Evolutionary conservation across 1,140 invertebrate genomes (phyloP).

Genomic region (Nilaparvata lugens): DNA sequence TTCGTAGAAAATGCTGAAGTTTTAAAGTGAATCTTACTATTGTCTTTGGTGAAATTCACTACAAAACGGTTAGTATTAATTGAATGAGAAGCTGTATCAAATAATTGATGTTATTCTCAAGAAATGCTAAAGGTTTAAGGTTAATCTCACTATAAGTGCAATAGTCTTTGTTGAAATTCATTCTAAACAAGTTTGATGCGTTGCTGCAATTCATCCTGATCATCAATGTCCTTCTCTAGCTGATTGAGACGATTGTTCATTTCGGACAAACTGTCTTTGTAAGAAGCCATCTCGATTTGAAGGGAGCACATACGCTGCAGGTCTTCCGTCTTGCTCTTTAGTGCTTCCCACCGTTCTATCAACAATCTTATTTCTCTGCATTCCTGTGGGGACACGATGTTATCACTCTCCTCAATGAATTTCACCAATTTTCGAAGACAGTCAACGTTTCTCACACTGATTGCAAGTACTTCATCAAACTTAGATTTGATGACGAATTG

Average conservation of each 20-base stretch:
- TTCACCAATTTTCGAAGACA: slow-evolving; percentile 46
- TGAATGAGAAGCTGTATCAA: too few relatives aligned
- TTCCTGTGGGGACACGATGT: slow-evolving; percentile 26
- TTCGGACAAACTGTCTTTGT: slow-evolving; percentile 31
- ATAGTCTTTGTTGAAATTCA: too few relatives aligned
- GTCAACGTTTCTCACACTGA: slow-evolving; percentile 54
- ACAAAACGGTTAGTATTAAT: too few relatives aligned
- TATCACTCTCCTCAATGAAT: slow-evolving; percentile 32
- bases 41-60: too few relatives aligned
- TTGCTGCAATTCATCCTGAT: slow-evolving; percentile 37
- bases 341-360: slow-evolving; percentile 45
- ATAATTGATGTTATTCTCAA: too few relatives aligned
- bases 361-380: slow-evolving; percentile 35
- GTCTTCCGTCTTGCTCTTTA: slow-evolving; percentile 42
- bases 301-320: slow-evolving; percentile 39
- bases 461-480: slow-evolving; percentile 56
- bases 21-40: too few relatives aligned
- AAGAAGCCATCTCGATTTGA: slow-evolving; percentile 38
- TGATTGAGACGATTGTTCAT: slow-evolving; percentile 25
- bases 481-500: slow-evolving; percentile 34
- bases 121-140: too few relatives aligned
- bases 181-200: slow-evolving; percentile 42
- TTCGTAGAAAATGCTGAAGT: too few relatives aligned
- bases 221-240: slow-evolving; percentile 19
- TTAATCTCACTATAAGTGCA: too few relatives aligned